phyloP scores from a whole-genome alignment of 2,888 invertebrate species.

The Agonopterix alstromeriana region DNA sequence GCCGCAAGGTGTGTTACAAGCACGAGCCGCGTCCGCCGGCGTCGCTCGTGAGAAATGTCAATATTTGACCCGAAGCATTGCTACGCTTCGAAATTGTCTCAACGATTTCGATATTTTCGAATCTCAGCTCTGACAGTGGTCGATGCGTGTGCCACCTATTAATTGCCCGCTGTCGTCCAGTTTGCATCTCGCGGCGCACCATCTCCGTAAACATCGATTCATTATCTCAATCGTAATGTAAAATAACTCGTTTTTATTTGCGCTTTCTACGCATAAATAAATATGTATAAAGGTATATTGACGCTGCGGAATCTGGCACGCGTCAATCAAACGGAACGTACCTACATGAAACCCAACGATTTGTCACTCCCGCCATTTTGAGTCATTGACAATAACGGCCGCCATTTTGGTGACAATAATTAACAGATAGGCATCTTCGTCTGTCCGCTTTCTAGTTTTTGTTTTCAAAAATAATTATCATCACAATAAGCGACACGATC shows the following conservation, averaged over 20 bases:
- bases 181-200: conserved; percentile 32
- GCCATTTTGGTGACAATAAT: conserved; percentile 75
- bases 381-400: conserved; percentile 59
- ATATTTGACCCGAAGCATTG: conserved; percentile 61
- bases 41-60: conserved; percentile 72
- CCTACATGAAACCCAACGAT: conserved; percentile 55
- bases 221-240: conserved; percentile 60
- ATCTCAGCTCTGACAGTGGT: conserved; percentile 35
- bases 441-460: conserved; percentile 73
- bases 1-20: conserved; percentile 38
- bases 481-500: conserved; percentile 69
- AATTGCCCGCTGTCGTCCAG: conserved; percentile 19
- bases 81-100: conserved; percentile 72
- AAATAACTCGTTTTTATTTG: conserved; percentile 69
- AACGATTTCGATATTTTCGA: conserved; percentile 69
- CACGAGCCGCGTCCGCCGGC: conserved; percentile 53
- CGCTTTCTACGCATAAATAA: conserved; percentile 73
- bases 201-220: conserved; percentile 51
- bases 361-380: conserved; percentile 71
- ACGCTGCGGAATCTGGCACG: conserved; percentile 64
- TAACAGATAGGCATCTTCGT: conserved; percentile 70
- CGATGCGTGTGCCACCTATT: conserved; percentile 5
- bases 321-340: conserved; percentile 72
- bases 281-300: conserved; percentile 66
- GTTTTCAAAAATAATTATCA: conserved; percentile 75